phyloP scores from a whole-genome alignment of 2,113 vertebrate genomes.

The Uria aalge region DNA sequence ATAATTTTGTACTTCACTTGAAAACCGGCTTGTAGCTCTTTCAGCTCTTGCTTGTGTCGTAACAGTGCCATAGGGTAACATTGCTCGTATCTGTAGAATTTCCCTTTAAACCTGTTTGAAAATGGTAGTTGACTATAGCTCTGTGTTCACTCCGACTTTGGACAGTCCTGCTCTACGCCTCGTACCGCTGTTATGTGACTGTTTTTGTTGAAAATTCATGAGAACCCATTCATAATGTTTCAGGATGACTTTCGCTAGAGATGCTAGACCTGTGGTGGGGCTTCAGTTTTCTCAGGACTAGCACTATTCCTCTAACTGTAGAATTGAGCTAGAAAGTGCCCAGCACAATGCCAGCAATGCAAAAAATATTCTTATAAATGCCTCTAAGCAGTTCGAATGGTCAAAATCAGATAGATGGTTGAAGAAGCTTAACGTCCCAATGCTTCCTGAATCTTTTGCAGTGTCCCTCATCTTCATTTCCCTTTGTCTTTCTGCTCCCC shows the following conservation, averaged over 20 bases:
- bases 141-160: neutral
- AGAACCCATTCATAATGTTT: neutral
- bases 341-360: neutral
- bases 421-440: neutral
- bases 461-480: neutral
- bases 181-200: neutral
- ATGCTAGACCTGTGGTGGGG: neutral
- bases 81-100: neutral
- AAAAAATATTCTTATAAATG: neutral
- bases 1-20: neutral
- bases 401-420: neutral
- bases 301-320: neutral
- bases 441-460: neutral
- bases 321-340: neutral
- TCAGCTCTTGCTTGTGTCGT: neutral
- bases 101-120: neutral
- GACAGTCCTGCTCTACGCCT: neutral
- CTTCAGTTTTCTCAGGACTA: neutral
- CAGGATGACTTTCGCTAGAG: neutral
- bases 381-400: neutral
- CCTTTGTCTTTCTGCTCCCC: neutral
- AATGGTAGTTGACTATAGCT: neutral
- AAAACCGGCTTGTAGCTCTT: neutral
- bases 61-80: neutral
- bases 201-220: neutral